These are phyloP conservation scores for Zalophus californianus DNA, from an alignment of 2,797 vertebrate genomes.

Conservation along the genomic window DNA sequence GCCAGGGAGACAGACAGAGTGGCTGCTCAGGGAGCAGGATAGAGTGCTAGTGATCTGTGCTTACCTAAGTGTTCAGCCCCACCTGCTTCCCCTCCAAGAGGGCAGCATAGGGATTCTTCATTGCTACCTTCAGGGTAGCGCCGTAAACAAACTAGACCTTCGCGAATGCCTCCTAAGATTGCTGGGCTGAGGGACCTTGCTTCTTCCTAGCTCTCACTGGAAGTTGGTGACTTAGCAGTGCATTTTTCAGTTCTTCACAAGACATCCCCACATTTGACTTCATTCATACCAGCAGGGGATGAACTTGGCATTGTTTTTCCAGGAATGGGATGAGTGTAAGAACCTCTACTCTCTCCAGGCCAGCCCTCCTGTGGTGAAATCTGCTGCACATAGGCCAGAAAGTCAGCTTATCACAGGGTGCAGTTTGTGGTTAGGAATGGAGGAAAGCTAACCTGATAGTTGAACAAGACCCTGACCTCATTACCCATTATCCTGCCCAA, in stretches of 20 bases:
- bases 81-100: neutral
- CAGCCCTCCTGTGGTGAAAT: neutral
- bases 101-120: neutral
- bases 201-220: neutral
- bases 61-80: neutral
- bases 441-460: neutral
- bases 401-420: neutral
- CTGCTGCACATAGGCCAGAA: neutral
- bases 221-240: neutral
- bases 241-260: neutral
- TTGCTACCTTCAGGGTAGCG: neutral
- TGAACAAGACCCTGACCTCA: neutral
- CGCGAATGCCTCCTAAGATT: neutral
- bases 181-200: neutral
- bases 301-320: neutral
- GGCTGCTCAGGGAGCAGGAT: neutral
- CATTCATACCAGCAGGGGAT: neutral
- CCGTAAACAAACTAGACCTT: neutral
- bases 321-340: neutral
- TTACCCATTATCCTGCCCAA: neutral
- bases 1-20: neutral
- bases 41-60: neutral
- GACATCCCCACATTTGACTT: neutral
- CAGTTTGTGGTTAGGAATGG: neutral
- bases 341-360: neutral